Conservation (phyloP, 2,113 vertebrate genomes). For the Syrmaticus mikado region DNA sequence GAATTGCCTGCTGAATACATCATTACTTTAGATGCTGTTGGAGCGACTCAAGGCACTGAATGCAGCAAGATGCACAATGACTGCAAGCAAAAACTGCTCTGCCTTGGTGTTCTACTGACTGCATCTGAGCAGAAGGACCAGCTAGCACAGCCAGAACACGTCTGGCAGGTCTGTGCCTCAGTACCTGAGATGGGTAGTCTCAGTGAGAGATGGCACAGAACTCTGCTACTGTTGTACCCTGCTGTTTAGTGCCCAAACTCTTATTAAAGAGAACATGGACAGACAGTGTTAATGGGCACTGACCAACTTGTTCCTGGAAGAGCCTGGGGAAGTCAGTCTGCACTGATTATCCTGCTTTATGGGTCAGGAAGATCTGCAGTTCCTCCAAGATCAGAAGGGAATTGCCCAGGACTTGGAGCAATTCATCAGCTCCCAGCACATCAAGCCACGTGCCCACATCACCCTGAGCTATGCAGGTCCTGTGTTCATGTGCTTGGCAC, state of each 20-base stretch:
- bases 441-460: fast-evolving
- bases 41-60: neutral
- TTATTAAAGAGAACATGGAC: neutral
- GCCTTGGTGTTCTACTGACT: neutral
- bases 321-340: neutral
- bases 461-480: fast-evolving
- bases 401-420: neutral
- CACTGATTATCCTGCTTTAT: neutral
- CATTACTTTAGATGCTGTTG: neutral
- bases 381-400: neutral
- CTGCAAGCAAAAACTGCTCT: neutral
- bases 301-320: neutral
- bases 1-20: neutral
- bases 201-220: neutral
- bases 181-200: neutral
- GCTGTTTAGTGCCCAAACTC: neutral
- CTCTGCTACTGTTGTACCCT: neutral
- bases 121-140: neutral
- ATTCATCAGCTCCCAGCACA: neutral
- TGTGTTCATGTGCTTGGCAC: neutral
- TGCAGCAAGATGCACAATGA: fast-evolving
- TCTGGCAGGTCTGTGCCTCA: neutral
- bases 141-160: fast-evolving
- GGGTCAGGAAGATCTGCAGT: neutral
- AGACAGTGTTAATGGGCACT: fast-evolving